Percentiles rank a stretch among this genome's conserved stretches.
phyloP scores from a whole-genome alignment of 2,797 vertebrate species.

The Melanotaenia parkinsoni region DNA sequence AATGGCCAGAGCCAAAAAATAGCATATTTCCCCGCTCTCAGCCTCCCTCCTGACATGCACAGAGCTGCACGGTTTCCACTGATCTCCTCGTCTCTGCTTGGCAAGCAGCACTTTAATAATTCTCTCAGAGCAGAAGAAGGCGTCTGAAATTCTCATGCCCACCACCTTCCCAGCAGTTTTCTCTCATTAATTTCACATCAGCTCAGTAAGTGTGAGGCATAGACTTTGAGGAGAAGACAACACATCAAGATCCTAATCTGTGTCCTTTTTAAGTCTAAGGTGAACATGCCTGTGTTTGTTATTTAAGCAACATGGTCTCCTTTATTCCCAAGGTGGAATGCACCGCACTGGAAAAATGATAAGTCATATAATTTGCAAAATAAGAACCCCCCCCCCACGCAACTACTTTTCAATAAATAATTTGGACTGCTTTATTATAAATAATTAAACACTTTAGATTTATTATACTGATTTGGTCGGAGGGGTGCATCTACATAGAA shows the following conservation, averaged over 20 bases:
- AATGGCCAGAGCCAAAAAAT: slow-evolving; percentile 39
- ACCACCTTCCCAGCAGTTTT: slow-evolving; percentile 65
- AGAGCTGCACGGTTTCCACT: slow-evolving; percentile 48
- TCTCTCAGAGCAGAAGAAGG: slow-evolving; percentile 66
- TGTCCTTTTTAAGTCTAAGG: slow-evolving; percentile 19
- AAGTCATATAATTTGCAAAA: neutral
- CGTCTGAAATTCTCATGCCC: slow-evolving; percentile 59
- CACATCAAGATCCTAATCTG: slow-evolving; percentile 36
- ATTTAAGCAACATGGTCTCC: slow-evolving; percentile 21
- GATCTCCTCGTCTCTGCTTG: slow-evolving; percentile 59
- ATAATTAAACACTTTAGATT: neutral
- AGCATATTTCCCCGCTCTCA: slow-evolving; percentile 23
- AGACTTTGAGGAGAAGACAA: slow-evolving; percentile 36
- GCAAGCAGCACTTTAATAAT: slow-evolving; percentile 72
- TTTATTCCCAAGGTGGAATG: neutral
- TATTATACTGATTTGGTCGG: neutral
- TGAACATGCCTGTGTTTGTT: slow-evolving; percentile 45
- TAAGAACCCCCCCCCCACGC: neutral
- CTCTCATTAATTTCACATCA: slow-evolving; percentile 73
- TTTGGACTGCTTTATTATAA: neutral
- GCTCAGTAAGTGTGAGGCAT: slow-evolving; percentile 48
- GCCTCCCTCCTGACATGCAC: slow-evolving; percentile 29
- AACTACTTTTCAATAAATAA: neutral
- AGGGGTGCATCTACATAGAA: neutral
- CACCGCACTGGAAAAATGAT: neutral